Percentiles rank a stretch among this genome's conserved stretches.
These are phyloP conservation scores for Perdix hodgsoniae DNA, from an alignment of 2,797 vertebrate genomes.

Conservation along the genomic window DNA sequence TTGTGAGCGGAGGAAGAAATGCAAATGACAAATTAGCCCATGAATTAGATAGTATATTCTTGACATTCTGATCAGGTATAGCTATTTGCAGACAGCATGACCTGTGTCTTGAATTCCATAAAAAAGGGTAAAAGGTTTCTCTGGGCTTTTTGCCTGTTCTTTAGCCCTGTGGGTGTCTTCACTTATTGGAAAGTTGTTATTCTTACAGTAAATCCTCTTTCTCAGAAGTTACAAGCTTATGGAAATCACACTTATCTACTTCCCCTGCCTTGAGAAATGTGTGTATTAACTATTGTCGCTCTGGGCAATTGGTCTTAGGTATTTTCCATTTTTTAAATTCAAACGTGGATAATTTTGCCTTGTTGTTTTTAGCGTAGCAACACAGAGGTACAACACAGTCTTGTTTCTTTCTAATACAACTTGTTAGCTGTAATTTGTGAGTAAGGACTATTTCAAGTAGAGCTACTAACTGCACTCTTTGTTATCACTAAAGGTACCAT, in stretches of 20 bases:
- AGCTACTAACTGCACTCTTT: not conserved
- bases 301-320: not conserved
- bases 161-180: not conserved
- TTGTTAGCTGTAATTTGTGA: not conserved
- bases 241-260: not conserved
- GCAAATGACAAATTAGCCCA: not conserved
- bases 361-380: not conserved
- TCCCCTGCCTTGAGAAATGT: not conserved
- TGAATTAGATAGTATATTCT: not conserved
- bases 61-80: not conserved
- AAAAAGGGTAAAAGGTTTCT: not conserved
- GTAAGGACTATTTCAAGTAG: not conserved
- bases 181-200: not conserved
- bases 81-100: not conserved
- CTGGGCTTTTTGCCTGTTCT: not conserved
- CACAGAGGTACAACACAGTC: not conserved
- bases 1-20: not conserved
- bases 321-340: not conserved
- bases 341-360: not conserved
- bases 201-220: not conserved
- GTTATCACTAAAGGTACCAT: constrained; percentile 4
- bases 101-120: not conserved
- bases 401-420: not conserved
- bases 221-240: not conserved
- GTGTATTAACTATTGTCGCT: not conserved